Conservation (phyloP, 2,888 invertebrate species). For the Seira ritae region DNA sequence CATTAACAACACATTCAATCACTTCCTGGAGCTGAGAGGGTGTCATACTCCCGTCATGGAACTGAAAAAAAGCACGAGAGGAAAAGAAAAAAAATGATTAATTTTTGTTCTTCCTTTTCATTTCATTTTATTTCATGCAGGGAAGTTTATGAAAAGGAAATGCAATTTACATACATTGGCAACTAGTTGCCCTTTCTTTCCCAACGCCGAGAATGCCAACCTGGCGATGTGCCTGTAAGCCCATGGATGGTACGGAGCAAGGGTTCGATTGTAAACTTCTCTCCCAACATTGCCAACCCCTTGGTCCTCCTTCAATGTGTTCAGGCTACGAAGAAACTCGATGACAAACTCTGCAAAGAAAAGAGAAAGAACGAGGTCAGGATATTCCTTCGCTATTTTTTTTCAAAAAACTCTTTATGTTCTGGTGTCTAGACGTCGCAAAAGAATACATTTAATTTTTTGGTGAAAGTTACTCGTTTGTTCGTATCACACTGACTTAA, state of each 20-base stretch:
- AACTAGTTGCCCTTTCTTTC: slow-evolving; percentile 34
- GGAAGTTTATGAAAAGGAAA: background rate
- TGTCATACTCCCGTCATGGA: slow-evolving; percentile 48
- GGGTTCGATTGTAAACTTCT: slow-evolving; percentile 38
- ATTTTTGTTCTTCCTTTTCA: background rate
- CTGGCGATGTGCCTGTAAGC: slow-evolving; percentile 32
- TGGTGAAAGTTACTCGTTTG: background rate
- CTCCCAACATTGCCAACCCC: slow-evolving; percentile 32
- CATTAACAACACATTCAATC: slow-evolving; percentile 32
- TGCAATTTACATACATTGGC: slow-evolving; percentile 40
- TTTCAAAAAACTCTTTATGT: background rate
- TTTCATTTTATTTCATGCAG: background rate
- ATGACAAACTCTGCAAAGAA: slow-evolving; percentile 34
- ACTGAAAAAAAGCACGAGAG: slow-evolving; percentile 25
- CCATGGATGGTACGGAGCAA: slow-evolving; percentile 39
- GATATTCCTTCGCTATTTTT: background rate
- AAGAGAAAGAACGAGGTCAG: background rate
- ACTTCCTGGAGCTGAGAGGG: slow-evolving; percentile 9
- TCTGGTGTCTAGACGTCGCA: background rate
- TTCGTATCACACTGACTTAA: slow-evolving; percentile 13
- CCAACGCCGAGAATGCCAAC: slow-evolving; percentile 33
- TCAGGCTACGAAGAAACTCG: slow-evolving; percentile 39
- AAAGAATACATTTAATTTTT: background rate
- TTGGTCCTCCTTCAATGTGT: slow-evolving; percentile 19
- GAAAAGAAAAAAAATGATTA: slow-evolving; percentile 22